phyloP scores from a whole-genome alignment of 1,140 invertebrate species.

The Vollenhovia emeryi region DNA sequence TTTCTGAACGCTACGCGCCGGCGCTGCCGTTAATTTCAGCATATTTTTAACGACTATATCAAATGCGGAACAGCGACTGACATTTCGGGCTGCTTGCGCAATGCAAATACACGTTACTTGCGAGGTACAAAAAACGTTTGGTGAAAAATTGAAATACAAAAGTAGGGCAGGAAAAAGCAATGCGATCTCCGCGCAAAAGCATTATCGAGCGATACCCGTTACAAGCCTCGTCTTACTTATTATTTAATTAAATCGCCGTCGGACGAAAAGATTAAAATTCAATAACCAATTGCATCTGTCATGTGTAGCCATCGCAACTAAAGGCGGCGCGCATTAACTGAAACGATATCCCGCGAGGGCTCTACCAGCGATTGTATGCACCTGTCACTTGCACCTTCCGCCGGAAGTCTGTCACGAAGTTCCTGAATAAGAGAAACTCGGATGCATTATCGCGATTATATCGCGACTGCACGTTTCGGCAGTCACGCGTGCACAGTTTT shows the following conservation, averaged over 20 bases:
- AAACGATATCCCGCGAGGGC: neutral
- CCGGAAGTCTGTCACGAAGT: constrained; percentile 1
- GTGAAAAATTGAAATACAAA: neutral
- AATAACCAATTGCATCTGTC: constrained; percentile 44
- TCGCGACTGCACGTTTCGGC: constrained; percentile 4
- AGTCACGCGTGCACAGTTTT: neutral
- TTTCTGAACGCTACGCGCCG: neutral
- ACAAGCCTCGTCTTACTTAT: neutral
- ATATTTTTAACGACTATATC: neutral
- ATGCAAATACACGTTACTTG: too few species aligned
- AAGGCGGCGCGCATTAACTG: neutral
- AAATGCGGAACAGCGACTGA: neutral
- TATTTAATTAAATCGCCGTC: constrained; percentile 28
- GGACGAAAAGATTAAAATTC: constrained; percentile 15
- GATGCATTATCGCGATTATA: constrained; percentile 18
- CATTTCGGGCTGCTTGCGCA: neutral
- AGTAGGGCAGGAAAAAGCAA: neutral
- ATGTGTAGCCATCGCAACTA: neutral
- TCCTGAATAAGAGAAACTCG: neutral
- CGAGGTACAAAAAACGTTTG: neutral
- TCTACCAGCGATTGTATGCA: neutral
- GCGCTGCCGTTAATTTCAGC: neutral
- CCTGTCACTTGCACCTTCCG: constrained; percentile 1
- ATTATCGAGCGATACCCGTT: neutral
- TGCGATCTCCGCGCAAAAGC: neutral